Base-by-base conservation (phyloP, 2,888 invertebrate species). In the Abrostola triplasia region DNA sequence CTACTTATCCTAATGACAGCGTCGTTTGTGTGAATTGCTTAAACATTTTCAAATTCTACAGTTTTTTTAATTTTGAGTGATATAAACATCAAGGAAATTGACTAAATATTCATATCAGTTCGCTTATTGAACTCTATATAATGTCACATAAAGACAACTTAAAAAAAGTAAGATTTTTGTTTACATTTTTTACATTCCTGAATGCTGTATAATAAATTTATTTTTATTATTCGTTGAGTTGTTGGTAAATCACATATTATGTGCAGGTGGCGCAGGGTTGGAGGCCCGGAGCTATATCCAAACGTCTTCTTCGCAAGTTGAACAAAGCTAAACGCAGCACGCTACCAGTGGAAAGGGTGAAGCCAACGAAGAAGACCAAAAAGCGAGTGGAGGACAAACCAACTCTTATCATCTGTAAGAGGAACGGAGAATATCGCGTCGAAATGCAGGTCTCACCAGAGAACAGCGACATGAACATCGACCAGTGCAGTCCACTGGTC, bases 211-310 rank as follows among this genome's bases (percentile, higher is more conserved):
- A 42, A 2, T 42, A 24, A 5, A 11, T 6, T 8, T 48, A 8
- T 35, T 10, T 9, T 35, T n/a, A 10, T 24, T 36, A 24, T 11
- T 49, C n/a, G 11, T 6, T 35, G 36, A 24, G 24, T 5, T 6
- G 41, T 24, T 24, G 24, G 24, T 24, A 24, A 24, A 24, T 24
- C 24, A 24, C 4, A 4, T 24, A 4, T 24, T 24, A 4, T 24
- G 24, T 24, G 50, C 6, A 93, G 92, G 82, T 88, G 5, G 70
- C 78, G n/a, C 78, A 81, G 41, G 91, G 91, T 38, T 94, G 94
- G 94, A 90, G 80, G 63, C 94, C 94, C 5, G 94, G 94, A 0
- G 93, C 93, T 0, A 88, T 94, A 61, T 88, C 92, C 0, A 91
- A 90, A 58, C 84, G 84, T 8, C 82, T 94, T 5, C 81, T 93